Percentiles rank a stretch among this genome's conserved stretches.
phyloP scores from a whole-genome alignment of 1,140 invertebrate genomes.

The Magallana gigas region DNA sequence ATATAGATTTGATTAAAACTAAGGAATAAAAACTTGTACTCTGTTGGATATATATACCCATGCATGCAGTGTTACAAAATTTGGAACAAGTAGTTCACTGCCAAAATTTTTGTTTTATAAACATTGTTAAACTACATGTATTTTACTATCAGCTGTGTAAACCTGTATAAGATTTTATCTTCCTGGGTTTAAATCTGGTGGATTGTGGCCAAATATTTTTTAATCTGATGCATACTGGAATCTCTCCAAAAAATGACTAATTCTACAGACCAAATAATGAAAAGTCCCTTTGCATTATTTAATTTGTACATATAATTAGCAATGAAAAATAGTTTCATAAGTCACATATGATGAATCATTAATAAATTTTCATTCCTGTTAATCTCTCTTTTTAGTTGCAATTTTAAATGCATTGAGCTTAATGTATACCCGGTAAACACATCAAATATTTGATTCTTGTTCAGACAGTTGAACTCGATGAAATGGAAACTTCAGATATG shows the following conservation, averaged over 20 bases:
- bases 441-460: too few species aligned
- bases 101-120: conserved; percentile 16
- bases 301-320: neutral
- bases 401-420: too few species aligned
- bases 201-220: neutral
- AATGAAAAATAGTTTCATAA: too few species aligned
- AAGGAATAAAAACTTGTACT: too few species aligned
- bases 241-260: neutral
- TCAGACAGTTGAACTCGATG: too few species aligned
- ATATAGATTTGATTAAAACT: too few species aligned
- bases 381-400: too few species aligned
- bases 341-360: too few species aligned
- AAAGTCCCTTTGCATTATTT: neutral
- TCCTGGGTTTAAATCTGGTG: neutral
- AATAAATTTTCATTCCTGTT: too few species aligned
- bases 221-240: conserved; percentile 18
- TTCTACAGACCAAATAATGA: neutral
- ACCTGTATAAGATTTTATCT: neutral
- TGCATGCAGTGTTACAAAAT: neutral
- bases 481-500: too few species aligned
- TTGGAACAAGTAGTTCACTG: neutral
- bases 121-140: neutral
- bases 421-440: too few species aligned
- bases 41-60: too few species aligned
- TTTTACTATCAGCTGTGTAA: neutral